Conservation (phyloP, 2,797 vertebrate genomes). For the Mus minutoides region DNA sequence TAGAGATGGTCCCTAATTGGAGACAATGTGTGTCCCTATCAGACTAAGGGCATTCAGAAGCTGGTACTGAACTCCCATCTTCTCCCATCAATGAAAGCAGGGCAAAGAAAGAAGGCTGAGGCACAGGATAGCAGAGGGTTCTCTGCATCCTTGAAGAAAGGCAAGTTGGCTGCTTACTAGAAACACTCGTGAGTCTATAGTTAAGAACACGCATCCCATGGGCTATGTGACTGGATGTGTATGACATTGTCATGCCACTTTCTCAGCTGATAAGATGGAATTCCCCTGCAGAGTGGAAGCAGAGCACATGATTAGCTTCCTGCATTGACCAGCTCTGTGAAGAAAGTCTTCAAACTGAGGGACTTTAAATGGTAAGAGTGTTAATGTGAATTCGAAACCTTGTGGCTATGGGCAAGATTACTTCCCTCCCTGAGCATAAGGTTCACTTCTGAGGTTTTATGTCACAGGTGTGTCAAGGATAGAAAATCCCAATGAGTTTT, state of each 20-base stretch:
- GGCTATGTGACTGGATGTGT: neutral
- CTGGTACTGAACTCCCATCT: neutral
- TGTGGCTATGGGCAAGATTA: slow-evolving; percentile 7
- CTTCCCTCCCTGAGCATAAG: neutral
- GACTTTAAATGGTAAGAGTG: neutral
- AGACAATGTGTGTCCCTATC: neutral
- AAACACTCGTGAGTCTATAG: neutral
- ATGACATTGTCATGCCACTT: neutral
- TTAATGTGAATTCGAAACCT: slow-evolving; percentile 17
- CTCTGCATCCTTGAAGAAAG: neutral
- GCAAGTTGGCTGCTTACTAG: neutral
- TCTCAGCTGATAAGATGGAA: neutral
- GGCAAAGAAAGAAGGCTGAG: neutral
- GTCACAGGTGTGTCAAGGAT: neutral
- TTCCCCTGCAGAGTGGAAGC: neutral
- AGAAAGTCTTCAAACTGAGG: slow-evolving; percentile 28
- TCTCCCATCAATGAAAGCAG: neutral
- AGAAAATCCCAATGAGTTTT: slow-evolving; percentile 15
- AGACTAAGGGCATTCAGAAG: neutral
- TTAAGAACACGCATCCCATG: neutral
- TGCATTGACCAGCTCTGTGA: neutral
- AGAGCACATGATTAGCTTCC: neutral
- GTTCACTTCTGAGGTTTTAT: neutral
- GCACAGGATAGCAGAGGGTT: neutral
- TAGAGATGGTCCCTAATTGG: neutral